Base-by-base conservation (phyloP, 2,797 vertebrate genomes). In the Sorex maritimensis region DNA sequence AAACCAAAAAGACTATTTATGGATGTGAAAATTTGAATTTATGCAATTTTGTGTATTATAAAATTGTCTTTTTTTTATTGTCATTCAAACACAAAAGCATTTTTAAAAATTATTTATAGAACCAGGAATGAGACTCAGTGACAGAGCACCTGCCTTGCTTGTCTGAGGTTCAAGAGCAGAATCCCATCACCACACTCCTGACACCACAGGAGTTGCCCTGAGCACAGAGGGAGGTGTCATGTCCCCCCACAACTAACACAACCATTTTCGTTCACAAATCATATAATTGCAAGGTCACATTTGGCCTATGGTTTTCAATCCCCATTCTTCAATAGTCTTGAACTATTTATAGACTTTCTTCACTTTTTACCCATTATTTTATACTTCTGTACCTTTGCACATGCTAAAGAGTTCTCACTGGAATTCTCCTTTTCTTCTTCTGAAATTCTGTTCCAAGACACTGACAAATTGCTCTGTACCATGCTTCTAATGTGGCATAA, bases 11-110 rank as follows among this genome's bases (percentile, higher is more conserved):
- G 17, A 55, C 3, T n/a, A 24, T 65, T 77, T 81, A 52, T 19
- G 28, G 72, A 65, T 28, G 28, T 4, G 30, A 61, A 63, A 65
- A 87, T 86, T 52, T 86, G 88, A 94, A 86, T 81, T 77, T 17
- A 34, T 67, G 15, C 52, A 52, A 26, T 86, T 71, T 71, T 46
- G 52, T 77, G 13, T 26, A 5, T 75, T 30, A 73, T 19, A 75
- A 81, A 86, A 52, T 72, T 78, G 55, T 72, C 52, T 91, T 82
- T 52, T 41, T 82, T 52, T 82, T 52, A 77, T 41, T 34, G 23
- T 85, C 68, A 73, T 58, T 67, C 46, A 81, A 85, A 85, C 24
- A n/a, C 21, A 46, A 6, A 61, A 34, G 3, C 74, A 28, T 87
- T 84, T 46, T 85, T 58, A 93, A 80, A 80, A 26, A 17, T 7